Evolutionary conservation across 2,113 vertebrate genomes (phyloP).

Genomic region (Ictidomys tridecemlineatus): DNA sequence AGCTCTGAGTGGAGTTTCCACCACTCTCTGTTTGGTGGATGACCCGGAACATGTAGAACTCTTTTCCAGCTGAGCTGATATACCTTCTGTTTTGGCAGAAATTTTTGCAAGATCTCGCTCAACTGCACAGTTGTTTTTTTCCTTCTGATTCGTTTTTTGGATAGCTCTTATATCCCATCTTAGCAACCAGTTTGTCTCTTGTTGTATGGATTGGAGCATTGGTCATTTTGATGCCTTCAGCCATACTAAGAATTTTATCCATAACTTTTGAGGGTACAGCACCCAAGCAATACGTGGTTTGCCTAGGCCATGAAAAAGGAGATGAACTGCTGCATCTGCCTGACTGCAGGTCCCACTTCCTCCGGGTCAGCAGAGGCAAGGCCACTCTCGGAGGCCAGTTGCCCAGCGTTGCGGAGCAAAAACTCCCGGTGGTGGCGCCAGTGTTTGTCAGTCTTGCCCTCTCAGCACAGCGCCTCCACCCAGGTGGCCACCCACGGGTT

Average conservation of each 20-base stretch:
- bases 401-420: slow-evolving; percentile 93
- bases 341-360: slow-evolving; percentile 78
- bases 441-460: slow-evolving; percentile 94
- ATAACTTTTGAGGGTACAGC: slow-evolving; percentile 95
- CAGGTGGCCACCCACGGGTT: slow-evolving; percentile 90
- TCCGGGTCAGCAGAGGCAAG: slow-evolving; percentile 56
- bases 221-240: slow-evolving; percentile 93
- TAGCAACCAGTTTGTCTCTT: slow-evolving; percentile 93
- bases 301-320: slow-evolving; percentile 97
- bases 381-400: slow-evolving; percentile 85
- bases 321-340: slow-evolving; percentile 91
- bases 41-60: not conserved
- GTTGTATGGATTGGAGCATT: slow-evolving; percentile 91
- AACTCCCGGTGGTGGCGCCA: slow-evolving; percentile 95
- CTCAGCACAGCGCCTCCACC: slow-evolving; percentile 90
- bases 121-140: slow-evolving; percentile 80
- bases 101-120: slow-evolving; percentile 81
- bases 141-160: slow-evolving; percentile 87
- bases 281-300: slow-evolving; percentile 96
- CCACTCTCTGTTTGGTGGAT: slow-evolving; percentile 61
- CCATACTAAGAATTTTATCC: slow-evolving; percentile 96
- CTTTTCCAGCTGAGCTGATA: slow-evolving; percentile 76
- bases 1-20: slow-evolving; percentile 46
- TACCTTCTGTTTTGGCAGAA: slow-evolving; percentile 73
- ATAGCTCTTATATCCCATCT: slow-evolving; percentile 89